Conservation (phyloP, 2,113 vertebrate genomes). For the Miniopterus natalensis region DNA sequence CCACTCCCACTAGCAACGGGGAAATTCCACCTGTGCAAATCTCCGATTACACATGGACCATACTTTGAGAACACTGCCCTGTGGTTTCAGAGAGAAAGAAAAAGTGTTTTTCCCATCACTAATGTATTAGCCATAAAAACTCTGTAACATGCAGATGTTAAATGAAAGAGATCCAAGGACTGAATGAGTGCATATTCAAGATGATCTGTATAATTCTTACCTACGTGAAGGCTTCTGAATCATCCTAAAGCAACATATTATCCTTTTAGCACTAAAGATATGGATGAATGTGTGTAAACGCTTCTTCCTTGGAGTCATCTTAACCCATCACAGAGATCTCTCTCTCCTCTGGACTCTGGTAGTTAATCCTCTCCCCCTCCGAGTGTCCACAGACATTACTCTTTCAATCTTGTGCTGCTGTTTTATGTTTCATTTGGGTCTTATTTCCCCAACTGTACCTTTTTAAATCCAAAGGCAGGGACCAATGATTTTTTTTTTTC, state of each 20-base stretch:
- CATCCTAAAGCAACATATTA: not conserved
- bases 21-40: no score
- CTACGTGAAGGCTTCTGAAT: not conserved
- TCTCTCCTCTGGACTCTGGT: not conserved
- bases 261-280: not conserved
- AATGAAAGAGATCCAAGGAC: conserved; percentile 5
- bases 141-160: not conserved
- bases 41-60: not conserved
- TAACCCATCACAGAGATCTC: not conserved
- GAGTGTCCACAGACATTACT: not conserved
- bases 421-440: conserved; percentile 8
- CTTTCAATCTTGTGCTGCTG: not conserved
- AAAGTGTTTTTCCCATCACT: not conserved
- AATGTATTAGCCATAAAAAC: not conserved
- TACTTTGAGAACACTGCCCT: not conserved
- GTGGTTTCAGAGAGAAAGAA: conserved; percentile 13
- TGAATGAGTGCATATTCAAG: conserved; percentile 43
- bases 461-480: conserved; percentile 15
- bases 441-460: not conserved
- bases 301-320: not conserved
- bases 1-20: no score
- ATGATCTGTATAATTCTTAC: not conserved
- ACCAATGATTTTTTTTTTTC: not conserved
- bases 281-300: not conserved
- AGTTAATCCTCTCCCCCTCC: not conserved